Evolutionary conservation across 2,113 vertebrate species (phyloP), one percentile per base, ranked within the genome.

Genomic region (Ascaphus truei): DNA sequence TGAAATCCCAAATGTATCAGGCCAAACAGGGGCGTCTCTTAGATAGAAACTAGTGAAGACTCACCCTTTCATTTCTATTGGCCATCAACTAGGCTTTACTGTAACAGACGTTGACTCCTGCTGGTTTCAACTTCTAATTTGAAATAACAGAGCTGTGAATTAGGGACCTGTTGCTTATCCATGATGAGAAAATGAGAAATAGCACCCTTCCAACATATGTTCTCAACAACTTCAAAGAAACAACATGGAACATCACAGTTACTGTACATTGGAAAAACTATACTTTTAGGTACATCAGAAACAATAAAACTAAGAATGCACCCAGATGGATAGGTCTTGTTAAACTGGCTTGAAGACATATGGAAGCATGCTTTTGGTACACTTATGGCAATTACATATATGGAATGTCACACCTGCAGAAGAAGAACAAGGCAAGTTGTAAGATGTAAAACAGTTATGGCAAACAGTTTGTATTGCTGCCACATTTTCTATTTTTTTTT

Each of bases 331-430:
- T 8, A 51, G 20, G 43, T 36, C 61, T 51, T 18, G 45, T 51
- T 43, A 63, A 23, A 22, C 61, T 12, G 12, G 43, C 47, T 34
- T 23, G 30, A 47, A 34, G 15, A 15, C n/a, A 22, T 63, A 51
- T 13, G 8, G 4, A 18, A 45, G 37, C 37, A 61, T 47, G 23
- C 27, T 62, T 62, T 39, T 33, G 41, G 59, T 15, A 12, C 41
- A 45, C 59, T 62, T 30, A 62, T 47, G 59, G n/a, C 48, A 62
- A 62, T 62, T 62, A 62, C 39, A 62, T 18, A 41, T 62, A 62
- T 62, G 59, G 59, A 62, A 62, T 62, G 45, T 62, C 41, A 47
- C 29, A 29, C 59, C 48, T 45, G 16, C 30, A 43, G 43, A 15
- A 41, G 41, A 48, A 47, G n/a, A 62, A 62, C 41, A 22, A 47